Evolutionary conservation across 2,888 invertebrate genomes (phyloP).

Genomic region (Pammene fasciana): DNA sequence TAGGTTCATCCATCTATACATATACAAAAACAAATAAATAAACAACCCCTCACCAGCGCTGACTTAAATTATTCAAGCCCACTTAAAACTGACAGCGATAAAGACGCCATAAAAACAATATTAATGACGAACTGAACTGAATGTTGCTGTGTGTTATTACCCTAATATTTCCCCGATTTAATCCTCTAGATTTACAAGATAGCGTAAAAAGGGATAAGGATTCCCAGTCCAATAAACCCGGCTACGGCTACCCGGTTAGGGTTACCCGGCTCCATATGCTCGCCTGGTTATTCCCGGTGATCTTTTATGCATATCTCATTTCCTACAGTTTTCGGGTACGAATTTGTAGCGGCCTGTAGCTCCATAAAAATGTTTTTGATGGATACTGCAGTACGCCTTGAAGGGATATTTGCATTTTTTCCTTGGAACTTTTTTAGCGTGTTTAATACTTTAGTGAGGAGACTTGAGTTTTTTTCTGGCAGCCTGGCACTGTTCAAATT

Average conservation of each 20-base stretch:
- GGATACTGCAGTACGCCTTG: constrained; percentile 37
- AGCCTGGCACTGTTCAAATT: not conserved
- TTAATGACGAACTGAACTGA: constrained; percentile 35
- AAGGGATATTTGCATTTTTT: constrained; percentile 40
- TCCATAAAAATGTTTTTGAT: constrained; percentile 42
- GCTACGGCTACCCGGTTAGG: constrained; percentile 48
- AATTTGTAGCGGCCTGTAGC: constrained; percentile 38
- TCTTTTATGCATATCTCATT: constrained; percentile 63
- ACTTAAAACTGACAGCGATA: constrained; percentile 31
- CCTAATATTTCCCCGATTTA: constrained; percentile 51
- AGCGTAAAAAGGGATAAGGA: constrained; percentile 45
- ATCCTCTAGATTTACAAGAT: constrained; percentile 49
- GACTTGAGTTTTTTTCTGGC: constrained; percentile 12
- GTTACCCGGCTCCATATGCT: constrained; percentile 48
- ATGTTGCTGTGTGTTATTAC: constrained; percentile 26
- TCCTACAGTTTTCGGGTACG: constrained; percentile 46
- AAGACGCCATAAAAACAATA: constrained; percentile 30
- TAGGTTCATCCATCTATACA: not conserved
- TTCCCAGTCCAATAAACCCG: constrained; percentile 53
- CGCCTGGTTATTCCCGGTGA: constrained; percentile 52
- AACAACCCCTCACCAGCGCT: constrained; percentile 3
- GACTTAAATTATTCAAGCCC: constrained; percentile 21
- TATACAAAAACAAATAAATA: constrained; percentile 8
- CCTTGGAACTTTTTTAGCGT: constrained; percentile 10
- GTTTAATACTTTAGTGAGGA: constrained; percentile 17